Base-by-base conservation (phyloP, 1,140 invertebrate species). In the Pachypeltis micranthus region DNA sequence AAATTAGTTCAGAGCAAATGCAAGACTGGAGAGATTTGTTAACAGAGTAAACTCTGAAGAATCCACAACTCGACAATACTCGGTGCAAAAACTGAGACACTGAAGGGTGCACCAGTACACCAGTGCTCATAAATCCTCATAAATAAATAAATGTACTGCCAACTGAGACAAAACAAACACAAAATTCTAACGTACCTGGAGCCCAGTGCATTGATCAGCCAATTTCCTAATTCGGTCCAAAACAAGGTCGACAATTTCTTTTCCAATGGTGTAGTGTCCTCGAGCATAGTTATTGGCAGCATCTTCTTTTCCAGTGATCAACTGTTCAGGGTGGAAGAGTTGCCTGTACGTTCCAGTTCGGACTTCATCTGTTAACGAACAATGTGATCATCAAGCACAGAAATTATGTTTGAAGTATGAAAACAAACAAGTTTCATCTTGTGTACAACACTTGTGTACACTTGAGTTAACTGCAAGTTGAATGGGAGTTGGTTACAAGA, bases 251-350 rank as follows among this genome's bases (percentile, higher is more conserved):
- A 85, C 79, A 57, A 85, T 80, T 75, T 83, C 85, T 72, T 82
- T 86, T 29, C 84, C 85, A 68, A 86, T 82, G n/a, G 84, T 87
- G 74, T 86, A 86, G 70, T 71, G 69, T 23, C 88, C 89, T 25
- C 89, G 76, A 12, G 87, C 88, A 70, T 88, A 89, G 74, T 90
- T 90, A 72, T 90, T 90, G 0, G 83, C 83, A 2, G 85, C 85
- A 69, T 87, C 85, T 72, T 88, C 85, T 57, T 84, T 81, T 12
- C 83, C 83, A 65, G 78, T 81, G 68, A 81, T 82, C 61, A 85
- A 66, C 67, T 84, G 81, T 66, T 83, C 81, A 1, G 82, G 81
- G 66, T 83, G 81, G 70, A 83, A 83, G 4, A 83, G 71, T 62
- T 81, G 78, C 12, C 79, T 67, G 72, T 83, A 82, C 1, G 79